These are phyloP conservation scores for Lacerta bilineata DNA, from an alignment of 2,797 vertebrate species.

Conservation along the genomic window DNA sequence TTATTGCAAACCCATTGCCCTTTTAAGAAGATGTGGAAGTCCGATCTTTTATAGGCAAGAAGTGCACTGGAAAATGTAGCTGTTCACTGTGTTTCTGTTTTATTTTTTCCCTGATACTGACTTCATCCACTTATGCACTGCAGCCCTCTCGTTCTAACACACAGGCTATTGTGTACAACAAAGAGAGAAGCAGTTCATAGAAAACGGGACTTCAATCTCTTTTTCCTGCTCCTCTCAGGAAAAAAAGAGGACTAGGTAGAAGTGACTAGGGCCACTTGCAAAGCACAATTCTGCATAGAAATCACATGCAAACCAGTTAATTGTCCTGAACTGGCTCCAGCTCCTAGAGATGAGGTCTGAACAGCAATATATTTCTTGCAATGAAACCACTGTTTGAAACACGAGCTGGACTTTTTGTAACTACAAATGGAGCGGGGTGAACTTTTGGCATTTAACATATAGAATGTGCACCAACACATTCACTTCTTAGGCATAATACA, in stretches of 20 bases:
- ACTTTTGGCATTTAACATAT: too few species aligned
- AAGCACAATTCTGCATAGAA: background rate
- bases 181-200: slow-evolving; percentile 20
- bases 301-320: background rate
- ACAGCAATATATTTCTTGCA: slow-evolving; percentile 12
- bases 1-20: background rate
- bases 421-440: background rate
- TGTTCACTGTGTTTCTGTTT: background rate
- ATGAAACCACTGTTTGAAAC: background rate
- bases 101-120: background rate
- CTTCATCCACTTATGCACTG: background rate
- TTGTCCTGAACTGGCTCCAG: background rate
- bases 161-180: background rate
- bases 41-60: slow-evolving; percentile 12
- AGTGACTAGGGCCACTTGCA: slow-evolving; percentile 10
- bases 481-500: background rate
- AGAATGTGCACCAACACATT: background rate
- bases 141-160: background rate
- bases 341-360: background rate
- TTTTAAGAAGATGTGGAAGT: slow-evolving; percentile 17
- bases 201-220: background rate
- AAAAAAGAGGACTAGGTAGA: background rate
- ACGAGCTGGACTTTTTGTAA: background rate
- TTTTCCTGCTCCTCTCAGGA: slow-evolving; percentile 2
- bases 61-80: background rate